These are phyloP conservation scores for Enoplolaimus lenunculus DNA, from an alignment of 2,888 invertebrate species.

Conservation along the genomic window DNA sequence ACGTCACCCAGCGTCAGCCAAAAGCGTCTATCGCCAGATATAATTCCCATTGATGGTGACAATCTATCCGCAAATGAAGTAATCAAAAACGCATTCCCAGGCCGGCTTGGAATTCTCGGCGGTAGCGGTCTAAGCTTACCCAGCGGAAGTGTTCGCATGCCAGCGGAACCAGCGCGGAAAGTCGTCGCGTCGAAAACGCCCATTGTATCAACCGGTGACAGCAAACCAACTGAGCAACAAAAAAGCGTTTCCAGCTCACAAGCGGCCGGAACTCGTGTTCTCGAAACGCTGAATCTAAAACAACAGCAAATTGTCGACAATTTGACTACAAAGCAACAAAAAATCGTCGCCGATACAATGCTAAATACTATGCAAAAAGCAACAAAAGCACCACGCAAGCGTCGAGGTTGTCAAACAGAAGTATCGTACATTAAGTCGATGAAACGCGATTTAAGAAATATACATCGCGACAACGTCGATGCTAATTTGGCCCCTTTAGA, in stretches of 20 bases:
- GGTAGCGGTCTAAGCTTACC: no score
- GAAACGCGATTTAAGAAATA: no score
- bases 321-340: not conserved
- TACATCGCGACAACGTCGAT: no score
- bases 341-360: not conserved
- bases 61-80: not conserved
- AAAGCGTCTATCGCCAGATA: not conserved
- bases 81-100: not conserved
- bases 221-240: no score
- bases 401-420: slow-evolving; percentile 14
- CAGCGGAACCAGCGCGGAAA: no score
- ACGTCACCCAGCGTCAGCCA: not conserved
- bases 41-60: not conserved
- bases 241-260: no score
- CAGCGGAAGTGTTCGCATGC: not conserved
- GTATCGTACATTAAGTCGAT: slow-evolving; percentile 4
- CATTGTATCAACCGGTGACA: no score
- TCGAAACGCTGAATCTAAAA: no score
- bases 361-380: slow-evolving; percentile 4
- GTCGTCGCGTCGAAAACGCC: no score
- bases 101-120: not conserved
- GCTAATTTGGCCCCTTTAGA: no score
- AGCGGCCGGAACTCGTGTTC: no score
- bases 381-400: slow-evolving; percentile 15
- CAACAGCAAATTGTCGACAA: not conserved